Evolutionary conservation across 2,113 vertebrate species (phyloP).

Genomic region (Saimiri boliviensis): DNA sequence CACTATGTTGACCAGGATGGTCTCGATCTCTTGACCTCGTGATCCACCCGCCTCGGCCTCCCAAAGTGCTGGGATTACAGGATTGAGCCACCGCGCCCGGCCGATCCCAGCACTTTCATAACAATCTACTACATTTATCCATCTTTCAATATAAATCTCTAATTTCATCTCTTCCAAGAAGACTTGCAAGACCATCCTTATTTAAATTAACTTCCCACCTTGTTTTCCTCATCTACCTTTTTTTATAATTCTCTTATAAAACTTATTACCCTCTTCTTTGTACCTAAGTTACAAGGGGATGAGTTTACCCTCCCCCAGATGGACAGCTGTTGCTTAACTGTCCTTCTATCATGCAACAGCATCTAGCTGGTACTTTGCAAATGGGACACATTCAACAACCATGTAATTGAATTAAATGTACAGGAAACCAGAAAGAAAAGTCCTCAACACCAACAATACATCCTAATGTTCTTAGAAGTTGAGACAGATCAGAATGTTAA

Average conservation of each 20-base stretch:
- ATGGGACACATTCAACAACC: slow-evolving; percentile 49
- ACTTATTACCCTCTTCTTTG: background rate
- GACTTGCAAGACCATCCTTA: background rate
- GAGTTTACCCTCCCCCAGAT: background rate
- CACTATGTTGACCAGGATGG: too few relatives aligned
- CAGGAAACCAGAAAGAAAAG: slow-evolving; percentile 62
- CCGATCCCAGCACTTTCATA: background rate
- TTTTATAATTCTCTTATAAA: background rate
- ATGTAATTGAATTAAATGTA: slow-evolving; percentile 62
- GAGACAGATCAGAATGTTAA: slow-evolving; percentile 71
- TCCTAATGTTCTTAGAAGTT: slow-evolving; percentile 71
- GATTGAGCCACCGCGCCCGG: too few relatives aligned
- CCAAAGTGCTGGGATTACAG: too few relatives aligned
- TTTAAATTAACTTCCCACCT: slow-evolving; percentile 25
- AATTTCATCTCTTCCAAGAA: slow-evolving; percentile 20
- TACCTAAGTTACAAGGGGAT: slow-evolving; percentile 14
- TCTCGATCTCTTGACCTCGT: too few relatives aligned
- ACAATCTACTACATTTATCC: background rate
- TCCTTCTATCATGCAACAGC: background rate
- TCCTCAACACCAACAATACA: slow-evolving; percentile 50
- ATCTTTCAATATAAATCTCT: background rate
- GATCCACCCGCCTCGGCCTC: too few relatives aligned
- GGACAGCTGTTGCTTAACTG: slow-evolving; percentile 32
- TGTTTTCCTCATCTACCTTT: background rate
- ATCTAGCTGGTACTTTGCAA: slow-evolving; percentile 42